phyloP scores from a whole-genome alignment of 2,113 vertebrate species.

The Ovis canadensis region DNA sequence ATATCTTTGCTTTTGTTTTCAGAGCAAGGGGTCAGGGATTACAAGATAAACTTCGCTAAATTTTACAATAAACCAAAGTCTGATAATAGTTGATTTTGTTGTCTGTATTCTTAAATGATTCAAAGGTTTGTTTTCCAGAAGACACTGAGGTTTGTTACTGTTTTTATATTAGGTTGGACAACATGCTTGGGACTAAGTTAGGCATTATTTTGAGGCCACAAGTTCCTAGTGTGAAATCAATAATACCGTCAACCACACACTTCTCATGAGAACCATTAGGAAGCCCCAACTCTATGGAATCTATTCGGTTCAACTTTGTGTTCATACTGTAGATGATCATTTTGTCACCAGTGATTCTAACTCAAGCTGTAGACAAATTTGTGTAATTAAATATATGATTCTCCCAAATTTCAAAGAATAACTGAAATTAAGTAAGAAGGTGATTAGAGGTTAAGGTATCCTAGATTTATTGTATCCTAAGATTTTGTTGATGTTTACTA shows the following conservation, averaged over 20 bases:
- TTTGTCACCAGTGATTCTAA: background rate
- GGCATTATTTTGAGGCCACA: background rate
- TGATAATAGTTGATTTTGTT: conserved; percentile 42
- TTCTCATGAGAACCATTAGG: background rate
- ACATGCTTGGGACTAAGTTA: background rate
- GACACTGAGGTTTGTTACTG: background rate
- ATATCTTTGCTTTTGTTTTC: conserved; percentile 70
- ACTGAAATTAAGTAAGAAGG: background rate
- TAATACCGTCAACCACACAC: background rate
- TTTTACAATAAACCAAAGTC: conserved; percentile 80
- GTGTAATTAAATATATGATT: background rate
- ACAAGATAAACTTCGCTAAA: conserved; percentile 68
- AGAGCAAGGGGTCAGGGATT: conserved; percentile 70
- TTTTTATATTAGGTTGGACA: background rate
- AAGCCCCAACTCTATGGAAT: background rate
- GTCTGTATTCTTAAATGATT: conserved; percentile 57
- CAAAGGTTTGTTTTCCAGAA: background rate
- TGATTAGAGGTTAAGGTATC: background rate
- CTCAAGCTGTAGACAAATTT: background rate
- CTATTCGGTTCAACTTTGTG: background rate
- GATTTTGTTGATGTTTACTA: background rate
- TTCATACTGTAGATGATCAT: background rate
- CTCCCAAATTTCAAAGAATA: background rate
- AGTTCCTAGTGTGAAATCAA: background rate
- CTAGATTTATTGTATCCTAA: background rate